Conservation (phyloP, 2,888 invertebrate genomes). For the Drosophila neotestacea region DNA sequence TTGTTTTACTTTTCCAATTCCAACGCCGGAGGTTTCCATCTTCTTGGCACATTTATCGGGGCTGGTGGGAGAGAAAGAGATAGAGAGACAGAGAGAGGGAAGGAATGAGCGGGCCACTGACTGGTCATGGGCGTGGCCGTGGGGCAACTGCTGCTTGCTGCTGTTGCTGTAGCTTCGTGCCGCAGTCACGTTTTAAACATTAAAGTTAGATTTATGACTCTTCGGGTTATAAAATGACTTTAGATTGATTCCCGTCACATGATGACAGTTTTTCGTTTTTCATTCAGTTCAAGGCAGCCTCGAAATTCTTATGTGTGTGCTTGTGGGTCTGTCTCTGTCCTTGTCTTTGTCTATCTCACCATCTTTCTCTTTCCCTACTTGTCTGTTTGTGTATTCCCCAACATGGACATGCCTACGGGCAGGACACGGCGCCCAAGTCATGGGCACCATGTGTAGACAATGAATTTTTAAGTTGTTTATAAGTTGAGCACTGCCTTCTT, state of each 20-base stretch:
- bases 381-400: conserved; percentile 30
- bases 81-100: neutral
- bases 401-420: conserved; percentile 46
- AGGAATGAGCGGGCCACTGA: neutral
- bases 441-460: conserved; percentile 78
- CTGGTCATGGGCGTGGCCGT: conserved; percentile 45
- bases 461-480: conserved; percentile 82
- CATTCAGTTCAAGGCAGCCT: conserved; percentile 55
- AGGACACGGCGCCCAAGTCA: conserved; percentile 38
- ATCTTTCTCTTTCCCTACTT: neutral
- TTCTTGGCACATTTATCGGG: conserved; percentile 27
- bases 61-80: neutral
- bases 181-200: conserved; percentile 83
- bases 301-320: neutral
- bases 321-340: neutral
- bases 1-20: conserved; percentile 81
- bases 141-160: conserved; percentile 16
- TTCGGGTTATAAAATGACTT: conserved; percentile 84
- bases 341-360: neutral
- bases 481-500: conserved; percentile 51
- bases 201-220: conserved; percentile 84
- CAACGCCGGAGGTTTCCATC: conserved; percentile 62
- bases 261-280: conserved; percentile 80
- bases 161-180: conserved; percentile 53
- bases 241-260: conserved; percentile 84